These are phyloP conservation scores for Hylyphantes graminicola DNA, from an alignment of 1,140 invertebrate genomes.

Conservation along the genomic window DNA sequence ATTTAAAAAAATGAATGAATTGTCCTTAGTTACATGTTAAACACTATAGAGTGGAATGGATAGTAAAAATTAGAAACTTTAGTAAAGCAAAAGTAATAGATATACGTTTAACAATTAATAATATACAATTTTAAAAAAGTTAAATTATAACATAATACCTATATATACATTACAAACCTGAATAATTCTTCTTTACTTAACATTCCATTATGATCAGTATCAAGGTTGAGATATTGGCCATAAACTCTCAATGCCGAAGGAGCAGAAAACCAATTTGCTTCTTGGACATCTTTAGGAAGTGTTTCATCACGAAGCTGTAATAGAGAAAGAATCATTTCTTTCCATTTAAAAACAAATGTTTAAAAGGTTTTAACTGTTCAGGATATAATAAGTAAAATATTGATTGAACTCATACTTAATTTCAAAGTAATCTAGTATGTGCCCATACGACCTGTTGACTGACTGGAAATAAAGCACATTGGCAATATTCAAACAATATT, in stretches of 20 bases:
- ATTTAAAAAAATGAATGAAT: no score
- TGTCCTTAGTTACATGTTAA: no score
- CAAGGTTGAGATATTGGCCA: constrained; percentile 92
- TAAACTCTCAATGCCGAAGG: constrained; percentile 90
- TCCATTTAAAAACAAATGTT: background rate
- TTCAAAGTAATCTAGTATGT: background rate
- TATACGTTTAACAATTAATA: no score
- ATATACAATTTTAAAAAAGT: no score
- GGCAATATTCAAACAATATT: no score
- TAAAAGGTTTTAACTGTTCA: no score
- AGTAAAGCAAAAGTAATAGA: no score
- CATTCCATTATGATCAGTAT: constrained; percentile 96
- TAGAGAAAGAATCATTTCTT: background rate
- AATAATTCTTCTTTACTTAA: constrained; percentile 88
- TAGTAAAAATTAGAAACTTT: no score
- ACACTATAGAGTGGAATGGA: no score
- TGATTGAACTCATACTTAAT: no score
- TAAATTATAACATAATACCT: no score
- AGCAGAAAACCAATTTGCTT: constrained; percentile 95
- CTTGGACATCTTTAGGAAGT: constrained; percentile 81
- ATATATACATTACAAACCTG: constrained; percentile 71
- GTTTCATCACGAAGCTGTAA: constrained; percentile 78
- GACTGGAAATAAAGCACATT: background rate
- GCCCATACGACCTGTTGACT: background rate
- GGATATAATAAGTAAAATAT: no score